A percentile compares a stretch with the other conserved stretches of the same genome.
Evolutionary conservation across 2,797 vertebrate species (phyloP).

Genomic region (Capromys pilorides): DNA sequence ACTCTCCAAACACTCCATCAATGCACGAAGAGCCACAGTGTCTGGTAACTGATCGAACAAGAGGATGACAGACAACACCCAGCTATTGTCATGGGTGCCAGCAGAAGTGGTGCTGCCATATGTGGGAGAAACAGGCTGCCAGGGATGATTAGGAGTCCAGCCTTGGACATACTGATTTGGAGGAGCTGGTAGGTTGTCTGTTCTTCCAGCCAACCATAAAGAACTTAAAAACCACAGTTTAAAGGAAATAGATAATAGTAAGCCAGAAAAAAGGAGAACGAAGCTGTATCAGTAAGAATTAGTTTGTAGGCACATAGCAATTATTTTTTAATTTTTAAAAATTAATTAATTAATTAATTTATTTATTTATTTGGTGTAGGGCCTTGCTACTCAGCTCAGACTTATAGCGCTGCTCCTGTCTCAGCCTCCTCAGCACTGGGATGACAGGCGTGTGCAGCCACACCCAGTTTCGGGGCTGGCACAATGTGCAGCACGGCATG

Average conservation of each 20-base stretch:
- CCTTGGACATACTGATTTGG: background rate
- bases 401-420: too few species aligned
- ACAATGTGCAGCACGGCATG: too few species aligned
- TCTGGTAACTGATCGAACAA: background rate
- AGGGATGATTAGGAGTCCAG: background rate
- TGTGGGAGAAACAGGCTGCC: background rate
- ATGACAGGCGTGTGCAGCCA: too few species aligned
- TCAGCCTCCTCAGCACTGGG: too few species aligned
- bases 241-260: background rate
- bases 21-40: background rate
- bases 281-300: background rate
- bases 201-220: background rate
- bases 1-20: background rate
- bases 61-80: background rate
- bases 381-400: too few species aligned
- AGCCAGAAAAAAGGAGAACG: background rate
- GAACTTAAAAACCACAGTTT: background rate
- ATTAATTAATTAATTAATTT: too few species aligned
- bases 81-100: background rate
- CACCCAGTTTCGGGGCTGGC: too few species aligned
- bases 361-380: too few species aligned
- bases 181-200: background rate
- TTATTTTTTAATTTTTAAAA: background rate
- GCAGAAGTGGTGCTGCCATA: background rate
- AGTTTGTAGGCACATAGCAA: background rate